These are phyloP conservation scores for Polia nebulosa DNA, from an alignment of 2,888 invertebrate species.

Conservation along the genomic window DNA sequence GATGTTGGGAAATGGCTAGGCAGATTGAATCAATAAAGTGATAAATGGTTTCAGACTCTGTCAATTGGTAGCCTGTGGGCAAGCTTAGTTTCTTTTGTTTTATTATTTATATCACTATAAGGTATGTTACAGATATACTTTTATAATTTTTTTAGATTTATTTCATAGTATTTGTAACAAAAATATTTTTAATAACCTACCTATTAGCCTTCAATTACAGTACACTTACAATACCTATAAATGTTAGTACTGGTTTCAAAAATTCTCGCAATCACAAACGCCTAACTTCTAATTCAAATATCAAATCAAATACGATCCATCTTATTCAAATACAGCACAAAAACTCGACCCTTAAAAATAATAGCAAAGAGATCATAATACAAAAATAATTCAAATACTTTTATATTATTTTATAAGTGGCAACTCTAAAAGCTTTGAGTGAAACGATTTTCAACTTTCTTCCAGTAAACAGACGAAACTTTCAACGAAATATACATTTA, in stretches of 20 bases:
- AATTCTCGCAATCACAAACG: not conserved
- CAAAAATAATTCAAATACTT: constrained; percentile 44
- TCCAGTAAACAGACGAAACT: constrained; percentile 36
- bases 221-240: no score
- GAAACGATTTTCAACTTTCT: constrained; percentile 44
- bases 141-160: no score
- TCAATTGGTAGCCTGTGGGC: no score
- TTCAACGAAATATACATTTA: constrained; percentile 45
- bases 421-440: constrained; percentile 55
- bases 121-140: no score
- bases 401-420: constrained; percentile 45
- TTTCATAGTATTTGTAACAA: no score
- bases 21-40: no score
- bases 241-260: not conserved
- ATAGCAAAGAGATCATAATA: constrained; percentile 40
- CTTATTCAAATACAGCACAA: not conserved
- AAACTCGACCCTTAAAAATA: constrained; percentile 7
- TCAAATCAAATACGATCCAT: constrained; percentile 10
- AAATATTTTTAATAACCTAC: no score
- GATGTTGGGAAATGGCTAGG: no score
- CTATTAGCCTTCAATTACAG: no score
- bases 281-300: not conserved
- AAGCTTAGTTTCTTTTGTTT: no score
- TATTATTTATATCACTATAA: no score
- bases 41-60: no score